Percentiles rank a stretch among this genome's conserved stretches.
Evolutionary conservation across 2,797 vertebrate species (phyloP).

Genomic region (Rhincodon typus): DNA sequence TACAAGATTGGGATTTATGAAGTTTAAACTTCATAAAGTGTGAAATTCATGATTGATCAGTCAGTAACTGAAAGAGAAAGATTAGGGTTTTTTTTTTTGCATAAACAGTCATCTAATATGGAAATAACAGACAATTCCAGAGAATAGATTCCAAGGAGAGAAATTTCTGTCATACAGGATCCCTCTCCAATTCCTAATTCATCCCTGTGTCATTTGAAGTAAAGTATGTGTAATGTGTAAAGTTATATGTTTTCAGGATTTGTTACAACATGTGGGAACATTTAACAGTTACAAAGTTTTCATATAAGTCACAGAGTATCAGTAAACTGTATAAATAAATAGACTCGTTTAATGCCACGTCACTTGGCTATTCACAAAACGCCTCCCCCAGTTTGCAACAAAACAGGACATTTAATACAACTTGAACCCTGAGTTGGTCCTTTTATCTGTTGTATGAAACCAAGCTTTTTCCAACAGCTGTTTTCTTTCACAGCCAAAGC

Average conservation of each 20-base stretch:
- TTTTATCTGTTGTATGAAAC: conserved; percentile 62
- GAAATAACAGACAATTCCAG: background rate
- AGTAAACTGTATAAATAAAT: background rate
- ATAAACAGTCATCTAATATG: background rate
- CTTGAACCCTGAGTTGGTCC: conserved; percentile 65
- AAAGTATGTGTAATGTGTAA: background rate
- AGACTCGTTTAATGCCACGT: background rate
- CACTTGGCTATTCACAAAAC: background rate
- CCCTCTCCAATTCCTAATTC: background rate
- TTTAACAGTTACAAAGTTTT: background rate
- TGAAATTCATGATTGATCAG: background rate
- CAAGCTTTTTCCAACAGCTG: conserved; percentile 67
- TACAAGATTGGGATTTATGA: background rate
- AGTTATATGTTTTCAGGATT: background rate
- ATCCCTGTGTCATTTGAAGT: background rate
- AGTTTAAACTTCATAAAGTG: background rate
- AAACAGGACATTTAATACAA: conserved; percentile 72
- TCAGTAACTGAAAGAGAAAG: background rate
- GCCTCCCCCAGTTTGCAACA: conserved; percentile 34
- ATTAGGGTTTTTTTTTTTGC: background rate
- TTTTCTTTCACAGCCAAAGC: conserved; percentile 65
- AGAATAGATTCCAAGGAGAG: background rate
- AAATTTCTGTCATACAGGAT: background rate
- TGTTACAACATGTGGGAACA: conserved; percentile 2
- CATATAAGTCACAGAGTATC: background rate